These are phyloP conservation scores for Sturnira hondurensis DNA, from an alignment of 2,113 vertebrate species.

Conservation along the genomic window DNA sequence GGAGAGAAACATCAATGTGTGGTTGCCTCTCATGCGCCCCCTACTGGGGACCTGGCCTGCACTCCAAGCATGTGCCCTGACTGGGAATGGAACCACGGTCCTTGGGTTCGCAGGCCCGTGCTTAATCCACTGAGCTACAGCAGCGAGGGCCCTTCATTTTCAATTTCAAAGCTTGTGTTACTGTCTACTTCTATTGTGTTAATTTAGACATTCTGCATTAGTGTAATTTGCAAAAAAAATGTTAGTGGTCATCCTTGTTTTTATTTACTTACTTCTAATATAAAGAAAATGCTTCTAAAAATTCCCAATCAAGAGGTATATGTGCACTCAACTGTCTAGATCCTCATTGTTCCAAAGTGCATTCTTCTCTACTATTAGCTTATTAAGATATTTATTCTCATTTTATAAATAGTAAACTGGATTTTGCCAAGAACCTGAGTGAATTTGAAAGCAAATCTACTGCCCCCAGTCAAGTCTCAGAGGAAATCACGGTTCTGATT, in stretches of 20 bases:
- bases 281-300: not conserved
- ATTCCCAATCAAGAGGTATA: not conserved
- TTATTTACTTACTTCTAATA: not conserved
- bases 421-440: not conserved
- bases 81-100: no score
- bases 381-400: not conserved
- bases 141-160: slow-evolving; percentile 1
- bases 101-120: no score
- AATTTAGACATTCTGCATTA: not conserved
- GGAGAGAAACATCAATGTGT: no score
- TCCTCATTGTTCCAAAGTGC: not conserved
- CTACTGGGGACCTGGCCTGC: no score
- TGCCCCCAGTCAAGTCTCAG: not conserved
- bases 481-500: not conserved
- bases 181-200: not conserved
- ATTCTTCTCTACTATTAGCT: not conserved
- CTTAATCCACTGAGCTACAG: no score
- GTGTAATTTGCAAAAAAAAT: not conserved
- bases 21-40: no score
- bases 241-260: not conserved
- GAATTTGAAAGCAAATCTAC: not conserved
- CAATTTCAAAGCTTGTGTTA: not conserved
- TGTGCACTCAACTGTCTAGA: not conserved
- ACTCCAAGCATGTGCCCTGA: no score
- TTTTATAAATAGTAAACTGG: not conserved